Conservation (phyloP, 2,113 vertebrate species). For the Austrofundulus limnaeus region DNA sequence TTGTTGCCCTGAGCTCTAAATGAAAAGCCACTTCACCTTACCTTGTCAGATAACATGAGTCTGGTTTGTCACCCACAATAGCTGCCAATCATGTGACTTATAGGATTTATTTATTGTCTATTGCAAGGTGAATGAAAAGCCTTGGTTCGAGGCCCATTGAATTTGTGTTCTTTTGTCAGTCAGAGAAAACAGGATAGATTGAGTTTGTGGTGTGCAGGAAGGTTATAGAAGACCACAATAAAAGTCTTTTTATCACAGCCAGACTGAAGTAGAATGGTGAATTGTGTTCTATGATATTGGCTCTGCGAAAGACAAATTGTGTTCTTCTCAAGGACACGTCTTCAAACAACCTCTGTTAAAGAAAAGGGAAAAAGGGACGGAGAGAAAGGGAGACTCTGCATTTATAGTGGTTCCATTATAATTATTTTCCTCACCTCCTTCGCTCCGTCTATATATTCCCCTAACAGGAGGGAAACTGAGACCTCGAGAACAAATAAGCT, state of each 20-base stretch:
- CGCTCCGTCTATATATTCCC: conserved; percentile 34
- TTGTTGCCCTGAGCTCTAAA: conserved; percentile 59
- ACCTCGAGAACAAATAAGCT: conserved; percentile 50
- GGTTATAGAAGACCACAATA: conserved; percentile 63
- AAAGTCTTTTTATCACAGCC: conserved; percentile 66
- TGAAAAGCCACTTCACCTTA: conserved; percentile 57
- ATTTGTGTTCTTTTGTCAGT: conserved; percentile 70
- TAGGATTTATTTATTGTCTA: conserved; percentile 59
- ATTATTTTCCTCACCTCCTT: conserved; percentile 56
- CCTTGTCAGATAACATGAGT: conserved; percentile 57
- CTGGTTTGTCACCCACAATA: conserved; percentile 54
- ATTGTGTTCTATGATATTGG: conserved; percentile 69
- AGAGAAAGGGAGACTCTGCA: conserved; percentile 14
- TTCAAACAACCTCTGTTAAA: conserved; percentile 61
- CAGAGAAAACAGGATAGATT: conserved; percentile 69
- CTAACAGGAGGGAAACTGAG: conserved; percentile 18
- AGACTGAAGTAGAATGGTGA: conserved; percentile 56
- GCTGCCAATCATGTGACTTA: conserved; percentile 57
- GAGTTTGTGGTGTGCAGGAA: conserved; percentile 71
- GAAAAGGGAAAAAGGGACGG: conserved; percentile 12
- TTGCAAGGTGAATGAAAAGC: conserved; percentile 52
- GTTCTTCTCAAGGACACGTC: conserved; percentile 67
- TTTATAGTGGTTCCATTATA: conserved; percentile 60
- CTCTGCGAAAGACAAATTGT: conserved; percentile 61
- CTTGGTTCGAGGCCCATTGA: conserved; percentile 60